Evolutionary conservation across 2,113 vertebrate species (phyloP), one percentile per base, ranked within the genome.

Genomic region (Silurus meridionalis): DNA sequence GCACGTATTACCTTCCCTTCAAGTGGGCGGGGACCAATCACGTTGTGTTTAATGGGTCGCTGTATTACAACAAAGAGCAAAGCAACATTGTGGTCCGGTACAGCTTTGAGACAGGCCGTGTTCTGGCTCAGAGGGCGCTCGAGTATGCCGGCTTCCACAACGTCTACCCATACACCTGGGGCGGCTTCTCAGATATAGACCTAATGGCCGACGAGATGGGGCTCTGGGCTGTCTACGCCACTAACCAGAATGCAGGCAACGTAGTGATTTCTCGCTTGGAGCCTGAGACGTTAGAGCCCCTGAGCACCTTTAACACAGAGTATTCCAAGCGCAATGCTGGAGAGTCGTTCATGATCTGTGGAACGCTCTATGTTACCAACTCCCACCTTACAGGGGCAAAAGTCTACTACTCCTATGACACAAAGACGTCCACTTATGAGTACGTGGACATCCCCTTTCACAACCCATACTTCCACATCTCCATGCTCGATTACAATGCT

Each of bases 21-120:
- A 99, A 98, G 88, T 99, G 98, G 98, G 98, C 98, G 60, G 98
- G 98, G 87, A 99, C 98, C 87, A 99, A 98, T 92, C 98, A 99
- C 0, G 96, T 99, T 0, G 97, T 99, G 88, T 99, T 98, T 94
- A 99, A 99, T 0, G 97, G 98, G 67, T 99, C 98, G 0, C 97
- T 99, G 28, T 99, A 97, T 90, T 99, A 98, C 94, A 99, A 99
- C 94, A 99, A 99, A 89, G 99, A 99, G 87, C 97, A 99, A 92
- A 99, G 98, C 93, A 99, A 99, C 94, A 99, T 99, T 52, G 95
- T 99, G 82, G 97, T 99, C 89, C 98, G 97, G 88, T 99, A 99
- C 95, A 98, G 95, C 94, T 99, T 99, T 1, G 97, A 97, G 89
- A 94, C 94, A 0, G 98, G 97, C 58, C 94, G 94, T 71, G 97